Evolutionary conservation across 1,140 invertebrate species (phyloP), one percentile per base, ranked within the genome.

Genomic region (Ceratoteleas bidentatus): DNA sequence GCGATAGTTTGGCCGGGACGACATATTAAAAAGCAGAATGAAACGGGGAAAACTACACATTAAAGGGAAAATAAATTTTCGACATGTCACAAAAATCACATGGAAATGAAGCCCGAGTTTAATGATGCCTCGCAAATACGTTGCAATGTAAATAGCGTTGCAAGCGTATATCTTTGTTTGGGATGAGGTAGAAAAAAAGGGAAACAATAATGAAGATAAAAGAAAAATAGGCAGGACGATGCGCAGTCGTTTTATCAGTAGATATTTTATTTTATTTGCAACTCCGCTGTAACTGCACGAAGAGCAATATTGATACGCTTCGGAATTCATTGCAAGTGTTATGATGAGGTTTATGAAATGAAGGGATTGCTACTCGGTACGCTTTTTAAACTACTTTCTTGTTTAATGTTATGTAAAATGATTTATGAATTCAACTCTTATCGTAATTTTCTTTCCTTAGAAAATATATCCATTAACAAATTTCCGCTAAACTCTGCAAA

Each of bases 1-100:
- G 66, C 49, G 57, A 80, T 80, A 73, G 56, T 73, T 80, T 80
- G 61, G 54, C 32, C 38, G 14, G 76, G 54, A 68, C 68, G 62
- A 68, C 62, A 73, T 73, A 73, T 80, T 80, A 80, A 80, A 80
- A 80, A 73, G 68, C 32, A 64, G 33, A 80, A 80, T 72, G 68
- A 58, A 79, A 70, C 56, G 45, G 33, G 50, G 36, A 61, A 64
- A 73, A 68, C 62, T 64, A 62, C 62, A 80, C 50, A 61, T 80
- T 73, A 38, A 70, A 80, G 50, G 52, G 61, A 56, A 34, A 79
- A 72, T 79, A 60, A 79, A 79, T 65, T 79, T 72, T 72, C 61
- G 53, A 68, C 61, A 50, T 69, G 77, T 62, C 56, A 57, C 57
- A 62, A 68, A 66, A 79, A 72, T 78, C 74, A 69, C 57, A 38